Percentiles rank a stretch among this genome's conserved stretches.
These are phyloP conservation scores for Pyrocephalus nanus DNA, from an alignment of 2,797 vertebrate species.

Conservation along the genomic window DNA sequence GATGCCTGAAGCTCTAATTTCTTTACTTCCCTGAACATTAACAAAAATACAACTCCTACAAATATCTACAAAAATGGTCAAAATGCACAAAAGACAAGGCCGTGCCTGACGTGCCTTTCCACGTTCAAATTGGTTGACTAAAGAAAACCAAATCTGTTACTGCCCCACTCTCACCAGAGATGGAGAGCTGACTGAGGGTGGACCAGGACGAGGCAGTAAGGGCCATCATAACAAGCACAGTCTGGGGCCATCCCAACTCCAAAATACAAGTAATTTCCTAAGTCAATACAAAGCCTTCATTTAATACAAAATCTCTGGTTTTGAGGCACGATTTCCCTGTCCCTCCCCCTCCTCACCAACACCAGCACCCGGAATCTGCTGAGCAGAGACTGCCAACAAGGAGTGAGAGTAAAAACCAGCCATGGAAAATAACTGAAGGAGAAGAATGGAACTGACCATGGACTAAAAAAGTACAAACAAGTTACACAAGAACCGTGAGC, in stretches of 20 bases:
- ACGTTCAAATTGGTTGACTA: rapidly evolving
- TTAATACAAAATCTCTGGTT: neutral
- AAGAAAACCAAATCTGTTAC: neutral
- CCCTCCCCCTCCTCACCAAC: neutral
- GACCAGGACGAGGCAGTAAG: neutral
- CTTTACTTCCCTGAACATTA: neutral
- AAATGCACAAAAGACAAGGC: rapidly evolving
- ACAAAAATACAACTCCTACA: neutral
- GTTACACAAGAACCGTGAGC: neutral
- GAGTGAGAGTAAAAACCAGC: neutral
- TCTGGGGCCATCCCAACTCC: neutral
- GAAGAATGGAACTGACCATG: neutral
- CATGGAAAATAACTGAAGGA: neutral
- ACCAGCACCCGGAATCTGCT: rapidly evolving
- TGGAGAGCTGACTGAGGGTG: neutral
- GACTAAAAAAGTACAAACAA: neutral
- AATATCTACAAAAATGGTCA: neutral
- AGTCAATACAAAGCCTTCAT: neutral
- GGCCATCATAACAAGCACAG: rapidly evolving
- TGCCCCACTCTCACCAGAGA: rapidly evolving
- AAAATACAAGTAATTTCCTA: neutral
- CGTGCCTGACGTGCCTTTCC: neutral
- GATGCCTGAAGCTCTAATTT: neutral
- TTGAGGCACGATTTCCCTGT: neutral
- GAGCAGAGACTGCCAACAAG: neutral